Percentiles rank a stretch among this genome's conserved stretches.
These are phyloP conservation scores for Bucorvus abyssinicus DNA, from an alignment of 2,797 vertebrate genomes.

Conservation along the genomic window DNA sequence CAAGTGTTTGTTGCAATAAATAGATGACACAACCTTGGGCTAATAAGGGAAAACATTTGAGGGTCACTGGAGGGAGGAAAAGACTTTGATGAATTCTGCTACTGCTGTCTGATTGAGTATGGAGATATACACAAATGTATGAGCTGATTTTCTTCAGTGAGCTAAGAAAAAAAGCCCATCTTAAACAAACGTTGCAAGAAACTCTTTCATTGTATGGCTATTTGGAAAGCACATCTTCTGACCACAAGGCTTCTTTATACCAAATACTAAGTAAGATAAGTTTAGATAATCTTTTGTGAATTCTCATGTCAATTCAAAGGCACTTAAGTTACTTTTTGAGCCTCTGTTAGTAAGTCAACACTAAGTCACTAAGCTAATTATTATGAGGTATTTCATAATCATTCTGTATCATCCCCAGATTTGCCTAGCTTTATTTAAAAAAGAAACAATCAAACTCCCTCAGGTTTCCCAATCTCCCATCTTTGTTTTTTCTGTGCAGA, in stretches of 20 bases:
- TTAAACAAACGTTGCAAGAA: not conserved
- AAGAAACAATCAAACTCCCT: not conserved
- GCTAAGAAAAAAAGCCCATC: not conserved
- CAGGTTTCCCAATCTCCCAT: not conserved
- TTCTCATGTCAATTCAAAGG: not conserved
- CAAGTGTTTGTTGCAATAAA: not conserved
- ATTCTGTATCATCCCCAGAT: not conserved
- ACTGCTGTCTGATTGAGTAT: not conserved
- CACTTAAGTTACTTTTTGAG: not conserved
- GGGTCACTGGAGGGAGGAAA: not conserved
- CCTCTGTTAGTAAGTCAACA: not conserved
- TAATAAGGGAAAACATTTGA: not conserved
- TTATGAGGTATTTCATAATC: not conserved
- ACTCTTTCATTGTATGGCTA: not conserved
- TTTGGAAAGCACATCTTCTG: not conserved
- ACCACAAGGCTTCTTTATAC: not conserved
- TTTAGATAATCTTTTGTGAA: not conserved
- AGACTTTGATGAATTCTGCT: not conserved
- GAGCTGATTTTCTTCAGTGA: not conserved
- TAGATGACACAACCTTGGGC: not conserved
- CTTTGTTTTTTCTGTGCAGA: not conserved
- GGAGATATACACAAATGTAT: not conserved
- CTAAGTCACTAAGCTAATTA: not conserved
- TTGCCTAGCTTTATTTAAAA: not conserved
- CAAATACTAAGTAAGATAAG: not conserved